Evolutionary conservation across 2,888 invertebrate genomes (phyloP).

Genomic region (Hymenopus coronatus): DNA sequence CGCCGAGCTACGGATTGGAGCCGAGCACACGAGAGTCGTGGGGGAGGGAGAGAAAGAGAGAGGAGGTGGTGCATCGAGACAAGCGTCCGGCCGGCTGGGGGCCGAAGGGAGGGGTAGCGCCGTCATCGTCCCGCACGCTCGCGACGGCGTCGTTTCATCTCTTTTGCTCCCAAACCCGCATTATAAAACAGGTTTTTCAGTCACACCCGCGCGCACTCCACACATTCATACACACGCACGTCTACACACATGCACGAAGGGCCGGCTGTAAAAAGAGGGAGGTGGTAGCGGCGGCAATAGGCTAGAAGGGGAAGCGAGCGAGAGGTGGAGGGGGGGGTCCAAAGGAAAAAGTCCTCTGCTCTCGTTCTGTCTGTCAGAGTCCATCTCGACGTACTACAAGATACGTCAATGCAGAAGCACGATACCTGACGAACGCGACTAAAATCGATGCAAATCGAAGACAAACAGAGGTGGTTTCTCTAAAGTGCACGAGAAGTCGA

Average conservation of each 20-base stretch:
- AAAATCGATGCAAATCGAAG: not conserved
- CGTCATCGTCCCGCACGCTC: slow-evolving; percentile 3
- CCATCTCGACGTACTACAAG: not conserved
- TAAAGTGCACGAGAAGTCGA: not conserved
- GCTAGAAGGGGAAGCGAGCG: slow-evolving; percentile 22
- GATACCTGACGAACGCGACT: not conserved
- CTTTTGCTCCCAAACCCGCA: slow-evolving; percentile 30
- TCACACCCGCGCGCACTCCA: slow-evolving; percentile 26
- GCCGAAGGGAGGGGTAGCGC: not conserved
- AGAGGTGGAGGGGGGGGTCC: not conserved
- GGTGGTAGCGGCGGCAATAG: slow-evolving; percentile 22
- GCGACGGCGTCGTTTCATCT: not conserved
- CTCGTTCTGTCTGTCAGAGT: not conserved
- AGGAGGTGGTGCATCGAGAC: slow-evolving; percentile 32
- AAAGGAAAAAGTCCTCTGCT: slow-evolving; percentile 32
- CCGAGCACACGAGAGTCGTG: slow-evolving; percentile 16
- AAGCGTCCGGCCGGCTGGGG: not conserved
- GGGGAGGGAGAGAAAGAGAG: slow-evolving; percentile 33
- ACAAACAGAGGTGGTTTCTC: not conserved
- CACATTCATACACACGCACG: not conserved
- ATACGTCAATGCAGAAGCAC: not conserved
- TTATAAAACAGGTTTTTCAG: slow-evolving; percentile 35
- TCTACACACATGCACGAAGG: not conserved
- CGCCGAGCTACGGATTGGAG: slow-evolving; percentile 35
- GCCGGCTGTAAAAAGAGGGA: slow-evolving; percentile 17